Conservation (phyloP, 1,140 invertebrate species). For the Glossosoma conforme region DNA sequence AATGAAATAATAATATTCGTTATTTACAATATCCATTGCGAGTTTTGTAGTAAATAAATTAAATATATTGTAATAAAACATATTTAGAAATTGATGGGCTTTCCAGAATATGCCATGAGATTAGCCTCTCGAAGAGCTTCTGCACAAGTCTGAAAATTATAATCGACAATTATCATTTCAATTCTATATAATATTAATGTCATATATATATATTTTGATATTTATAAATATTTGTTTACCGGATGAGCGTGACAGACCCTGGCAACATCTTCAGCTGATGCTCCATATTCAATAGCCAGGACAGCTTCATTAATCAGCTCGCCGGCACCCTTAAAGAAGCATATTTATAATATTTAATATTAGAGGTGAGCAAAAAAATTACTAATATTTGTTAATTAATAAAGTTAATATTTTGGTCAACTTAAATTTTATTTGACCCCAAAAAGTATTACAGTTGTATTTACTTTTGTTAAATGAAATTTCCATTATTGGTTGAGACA, state of each 20-base stretch:
- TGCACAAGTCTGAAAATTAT: constrained; percentile 78
- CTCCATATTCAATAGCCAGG: constrained; percentile 98
- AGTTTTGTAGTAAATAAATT: neutral
- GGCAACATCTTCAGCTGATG: constrained; percentile 96
- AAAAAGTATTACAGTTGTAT: too few species aligned
- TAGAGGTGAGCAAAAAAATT: too few species aligned
- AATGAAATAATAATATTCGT: too few species aligned
- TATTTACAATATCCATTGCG: neutral
- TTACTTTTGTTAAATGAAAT: too few species aligned
- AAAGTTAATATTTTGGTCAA: too few species aligned
- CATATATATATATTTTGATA: neutral
- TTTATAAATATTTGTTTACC: constrained; percentile 54
- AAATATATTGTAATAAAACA: neutral
- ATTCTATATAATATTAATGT: neutral
- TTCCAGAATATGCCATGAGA: constrained; percentile 91
- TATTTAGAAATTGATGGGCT: constrained; percentile 92
- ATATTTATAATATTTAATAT: too few species aligned
- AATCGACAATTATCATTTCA: constrained; percentile 13
- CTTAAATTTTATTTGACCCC: too few species aligned
- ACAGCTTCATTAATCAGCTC: constrained; percentile 97
- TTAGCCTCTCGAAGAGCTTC: constrained; percentile 98
- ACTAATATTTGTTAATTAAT: too few species aligned
- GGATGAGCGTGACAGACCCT: constrained; percentile 99
- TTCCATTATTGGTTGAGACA: too few species aligned
- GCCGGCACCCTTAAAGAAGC: constrained; percentile 66